phyloP scores from a whole-genome alignment of 2,888 invertebrate species.

The Phyllotreta striolata region DNA sequence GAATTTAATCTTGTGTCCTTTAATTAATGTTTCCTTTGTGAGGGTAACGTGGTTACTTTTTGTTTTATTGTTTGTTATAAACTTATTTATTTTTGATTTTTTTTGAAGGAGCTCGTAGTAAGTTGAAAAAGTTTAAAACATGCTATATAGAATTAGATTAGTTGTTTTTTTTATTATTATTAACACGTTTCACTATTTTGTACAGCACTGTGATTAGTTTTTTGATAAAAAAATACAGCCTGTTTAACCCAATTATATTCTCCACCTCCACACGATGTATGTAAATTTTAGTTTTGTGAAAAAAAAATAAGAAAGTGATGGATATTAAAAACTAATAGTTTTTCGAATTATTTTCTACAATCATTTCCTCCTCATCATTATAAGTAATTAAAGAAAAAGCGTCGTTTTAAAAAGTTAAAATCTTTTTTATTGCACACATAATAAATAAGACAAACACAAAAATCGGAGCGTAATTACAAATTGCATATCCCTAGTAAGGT shows the following conservation, averaged over 20 bases:
- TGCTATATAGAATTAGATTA: conserved; percentile 18
- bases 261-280: conserved; percentile 8
- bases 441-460: conserved; percentile 25
- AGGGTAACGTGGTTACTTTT: conserved; percentile 31
- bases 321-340: too few relatives aligned
- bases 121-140: conserved; percentile 46
- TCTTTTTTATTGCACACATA: conserved; percentile 23
- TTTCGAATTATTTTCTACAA: too few relatives aligned
- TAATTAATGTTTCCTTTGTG: conserved; percentile 31
- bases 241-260: conserved; percentile 32
- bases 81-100: conserved; percentile 40
- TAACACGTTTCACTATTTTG: conserved; percentile 48
- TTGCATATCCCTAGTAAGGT: conserved; percentile 2
- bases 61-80: conserved; percentile 33
- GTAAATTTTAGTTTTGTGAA: conserved; percentile 29
- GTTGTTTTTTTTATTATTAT: conserved; percentile 46
- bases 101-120: conserved; percentile 42
- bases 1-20: conserved; percentile 40
- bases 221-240: conserved; percentile 30
- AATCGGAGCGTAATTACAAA: conserved; percentile 22
- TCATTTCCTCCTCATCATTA: too few relatives aligned
- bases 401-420: background rate
- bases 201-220: conserved; percentile 58
- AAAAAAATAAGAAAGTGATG: too few relatives aligned
- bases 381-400: background rate